phyloP scores from a whole-genome alignment of 2,113 vertebrate species.

The Carassius carassius region DNA sequence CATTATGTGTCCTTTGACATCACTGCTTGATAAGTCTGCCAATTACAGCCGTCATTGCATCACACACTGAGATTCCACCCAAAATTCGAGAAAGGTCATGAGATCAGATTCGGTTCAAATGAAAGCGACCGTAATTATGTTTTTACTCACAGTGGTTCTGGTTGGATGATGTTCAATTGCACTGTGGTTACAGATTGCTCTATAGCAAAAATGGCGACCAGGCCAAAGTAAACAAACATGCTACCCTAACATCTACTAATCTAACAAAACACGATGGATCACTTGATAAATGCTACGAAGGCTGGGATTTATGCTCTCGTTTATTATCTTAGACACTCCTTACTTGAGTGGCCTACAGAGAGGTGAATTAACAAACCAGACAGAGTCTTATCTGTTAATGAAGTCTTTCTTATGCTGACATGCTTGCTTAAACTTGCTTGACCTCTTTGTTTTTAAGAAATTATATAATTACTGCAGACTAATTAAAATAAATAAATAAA shows the following conservation, averaged over 20 bases:
- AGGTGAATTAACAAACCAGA: constrained; percentile 34
- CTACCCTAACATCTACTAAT: constrained; percentile 51
- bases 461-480: not conserved
- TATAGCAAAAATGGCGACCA: constrained; percentile 32
- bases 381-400: not conserved
- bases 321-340: constrained; percentile 8
- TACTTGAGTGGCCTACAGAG: constrained; percentile 8
- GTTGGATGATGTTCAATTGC: constrained; percentile 45
- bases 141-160: constrained; percentile 54
- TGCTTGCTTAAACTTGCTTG: too few species aligned
- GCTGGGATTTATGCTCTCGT: constrained; percentile 10
- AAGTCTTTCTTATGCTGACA: not conserved
- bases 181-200: constrained; percentile 46
- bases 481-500: not conserved
- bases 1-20: constrained; percentile 37
- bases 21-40: constrained; percentile 37
- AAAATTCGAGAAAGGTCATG: constrained; percentile 58
- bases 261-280: constrained; percentile 43
- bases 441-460: not conserved
- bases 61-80: constrained; percentile 40
- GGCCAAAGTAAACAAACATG: constrained; percentile 54
- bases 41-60: constrained; percentile 37
- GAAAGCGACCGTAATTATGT: constrained; percentile 55
- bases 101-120: constrained; percentile 57
- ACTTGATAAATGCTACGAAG: constrained; percentile 45